Base-by-base conservation (phyloP, 2,888 invertebrate species). In the Steromphala cineraria region DNA sequence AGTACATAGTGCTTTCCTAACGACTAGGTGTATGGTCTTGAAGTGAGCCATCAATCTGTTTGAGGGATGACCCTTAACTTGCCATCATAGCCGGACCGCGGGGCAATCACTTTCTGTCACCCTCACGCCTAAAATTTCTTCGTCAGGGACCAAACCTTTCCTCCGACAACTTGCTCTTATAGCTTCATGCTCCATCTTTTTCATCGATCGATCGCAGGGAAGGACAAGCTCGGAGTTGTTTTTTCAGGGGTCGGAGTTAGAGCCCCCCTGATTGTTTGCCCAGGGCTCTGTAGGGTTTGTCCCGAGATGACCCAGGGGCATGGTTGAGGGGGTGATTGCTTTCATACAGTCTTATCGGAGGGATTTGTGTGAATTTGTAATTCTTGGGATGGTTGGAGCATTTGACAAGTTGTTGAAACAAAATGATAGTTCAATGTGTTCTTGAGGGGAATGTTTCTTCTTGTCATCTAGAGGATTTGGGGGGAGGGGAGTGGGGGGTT, bases 11-110 rank as follows among this genome's bases (percentile, higher is more conserved):
- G 71, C 36, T 71, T 71, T 71, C 71, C 40, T 71, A 71, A 71
- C 36, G 71, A 71, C 71, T 71, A 71, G 71, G 71, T 71, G 71
- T 71, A 71, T 71, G 71, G 71, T 71, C n/a, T 71, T 71, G 36
- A 31, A 71, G 71, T 31, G 15, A 40, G n/a, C 40, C 36, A 71
- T 71, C 71, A 36, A 71, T 71, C 71, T 71, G 40, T 1, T n/a
- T 71, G 71, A 71, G n/a, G 71, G 71, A 71, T 71, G n/a, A 40
- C 40, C 71, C 71, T 36, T 40, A 71, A 36, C 36, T 71, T 40
- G 71, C 71, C 19, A 71, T 71, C 71, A 71, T 71, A 71, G 36
- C 36, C 36, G 40, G 40, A 36, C 36, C 10, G 71, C 19, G 19
- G 71, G 40, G 31, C 36, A 31, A 71, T 71, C 71, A 40, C 10